Percentiles rank a stretch among this genome's conserved stretches.
phyloP scores from a whole-genome alignment of 2,797 vertebrate genomes.

The Sternarchorhynchus goeldii region DNA sequence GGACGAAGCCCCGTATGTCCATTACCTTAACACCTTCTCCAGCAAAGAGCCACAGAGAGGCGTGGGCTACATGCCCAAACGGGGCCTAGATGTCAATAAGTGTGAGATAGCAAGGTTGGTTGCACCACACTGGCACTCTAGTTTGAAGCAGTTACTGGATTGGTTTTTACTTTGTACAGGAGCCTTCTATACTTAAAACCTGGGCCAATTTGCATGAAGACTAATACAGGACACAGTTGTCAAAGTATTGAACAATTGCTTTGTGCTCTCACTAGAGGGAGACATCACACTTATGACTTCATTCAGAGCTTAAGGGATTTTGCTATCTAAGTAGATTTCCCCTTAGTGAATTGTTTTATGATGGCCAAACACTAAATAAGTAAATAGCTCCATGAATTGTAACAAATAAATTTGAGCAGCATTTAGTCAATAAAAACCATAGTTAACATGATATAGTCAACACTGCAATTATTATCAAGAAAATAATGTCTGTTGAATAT shows the following conservation, averaged over 20 bases:
- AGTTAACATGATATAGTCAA: too few species aligned
- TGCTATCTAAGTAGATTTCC: too few species aligned
- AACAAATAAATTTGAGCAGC: too few species aligned
- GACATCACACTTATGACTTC: not conserved
- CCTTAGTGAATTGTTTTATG: too few species aligned
- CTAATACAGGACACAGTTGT: too few species aligned
- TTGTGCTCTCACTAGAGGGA: slow-evolving; percentile 37
- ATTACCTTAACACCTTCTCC: slow-evolving; percentile 98
- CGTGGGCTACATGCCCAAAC: slow-evolving; percentile 99
- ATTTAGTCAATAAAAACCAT: too few species aligned
- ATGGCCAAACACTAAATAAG: too few species aligned
- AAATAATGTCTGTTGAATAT: too few species aligned
- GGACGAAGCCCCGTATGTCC: slow-evolving; percentile 93
- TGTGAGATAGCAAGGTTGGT: slow-evolving; percentile 96
- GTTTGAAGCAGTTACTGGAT: not conserved
- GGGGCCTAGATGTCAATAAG: slow-evolving; percentile 97
- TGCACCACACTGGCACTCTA: not conserved
- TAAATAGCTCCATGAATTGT: too few species aligned
- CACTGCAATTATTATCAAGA: too few species aligned
- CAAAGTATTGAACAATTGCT: not conserved
- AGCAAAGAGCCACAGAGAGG: slow-evolving; percentile 98
- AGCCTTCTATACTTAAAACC: not conserved
- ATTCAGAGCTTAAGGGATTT: slow-evolving; percentile 6
- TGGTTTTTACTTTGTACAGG: not conserved
- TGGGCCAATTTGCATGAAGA: not conserved